Conservation (phyloP, 1,140 invertebrate species). For the Argopecten irradians region DNA sequence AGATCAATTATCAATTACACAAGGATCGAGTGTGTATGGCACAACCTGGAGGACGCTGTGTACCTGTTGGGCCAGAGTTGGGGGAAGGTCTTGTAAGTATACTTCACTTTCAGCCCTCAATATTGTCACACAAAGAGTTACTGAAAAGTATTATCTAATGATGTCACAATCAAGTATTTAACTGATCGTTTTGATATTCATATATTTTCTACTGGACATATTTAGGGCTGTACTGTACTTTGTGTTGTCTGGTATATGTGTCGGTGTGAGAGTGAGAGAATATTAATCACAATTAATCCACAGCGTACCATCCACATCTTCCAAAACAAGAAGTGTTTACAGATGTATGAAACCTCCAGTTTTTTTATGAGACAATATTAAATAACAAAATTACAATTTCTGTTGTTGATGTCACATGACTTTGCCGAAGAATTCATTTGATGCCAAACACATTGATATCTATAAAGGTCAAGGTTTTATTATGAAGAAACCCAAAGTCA, state of each 20-base stretch:
- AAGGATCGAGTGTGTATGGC: background rate
- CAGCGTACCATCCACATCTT: background rate
- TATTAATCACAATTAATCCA: background rate
- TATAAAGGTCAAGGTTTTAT: background rate
- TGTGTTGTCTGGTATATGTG: background rate
- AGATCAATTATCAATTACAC: background rate
- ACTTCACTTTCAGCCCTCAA: background rate
- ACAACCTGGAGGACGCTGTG: background rate
- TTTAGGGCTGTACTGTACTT: background rate
- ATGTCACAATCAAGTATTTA: background rate
- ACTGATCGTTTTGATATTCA: background rate
- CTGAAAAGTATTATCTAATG: background rate
- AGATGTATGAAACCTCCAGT: background rate
- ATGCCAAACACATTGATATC: background rate
- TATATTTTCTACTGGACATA: background rate
- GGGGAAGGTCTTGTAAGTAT: constrained; percentile 7
- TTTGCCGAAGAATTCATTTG: background rate
- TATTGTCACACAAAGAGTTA: background rate
- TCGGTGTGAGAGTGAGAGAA: background rate
- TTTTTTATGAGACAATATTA: background rate
- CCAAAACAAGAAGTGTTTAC: background rate
- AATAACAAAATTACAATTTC: background rate
- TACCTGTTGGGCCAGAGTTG: background rate
- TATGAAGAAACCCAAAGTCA: background rate
- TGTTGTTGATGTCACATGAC: background rate